Evolutionary conservation across 2,888 invertebrate genomes (phyloP), one percentile per base, ranked within the genome.

Genomic region (Eremobia ochroleuca): DNA sequence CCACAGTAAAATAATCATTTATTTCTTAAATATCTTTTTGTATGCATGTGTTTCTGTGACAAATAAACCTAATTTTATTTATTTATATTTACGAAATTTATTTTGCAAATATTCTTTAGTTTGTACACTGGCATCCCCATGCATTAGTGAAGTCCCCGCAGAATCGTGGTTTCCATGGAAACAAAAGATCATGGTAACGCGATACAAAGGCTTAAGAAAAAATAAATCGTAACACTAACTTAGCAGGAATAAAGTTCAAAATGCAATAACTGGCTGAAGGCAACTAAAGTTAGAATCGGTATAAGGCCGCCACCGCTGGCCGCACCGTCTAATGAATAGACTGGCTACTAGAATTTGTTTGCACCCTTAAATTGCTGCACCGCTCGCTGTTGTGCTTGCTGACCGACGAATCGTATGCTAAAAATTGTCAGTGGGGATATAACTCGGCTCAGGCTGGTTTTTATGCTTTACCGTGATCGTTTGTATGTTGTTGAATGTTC

Each of bases 91-190:
- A 18, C 37, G 0, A 25, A 34, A 25, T 67, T 31, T 28, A 15
- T 15, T 46, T 21, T 5, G 4, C 28, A 25, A 46, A 31, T 13
- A 46, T 9, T 67, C 66, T n/a, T 67, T 55, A 25, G 1, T 55
- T 67, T 18, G 4, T 67, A 52, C 5, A 34, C 25, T 70, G 40
- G 40, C 31, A 64, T 25, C 28, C 28, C 28, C 28, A 62, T 62
- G 15, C 18, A 9, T 65, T 31, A 70, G 25, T 64, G 31, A 3
- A 25, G 40, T 31, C 18, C 8, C 37, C 8, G 40, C 15, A 34
- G 9, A 67, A 49, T 25, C 15, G 34, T 11, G 18, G 68, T 70
- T 65, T 64, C 69, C 40, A 66, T 65, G 65, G 34, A 67, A 46
- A 62, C 40, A 28, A 40, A 28, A 40, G 13, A 15, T 8, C 59